Evolutionary conservation across 2,113 vertebrate species (phyloP).

Genomic region (Syngnathus floridae): DNA sequence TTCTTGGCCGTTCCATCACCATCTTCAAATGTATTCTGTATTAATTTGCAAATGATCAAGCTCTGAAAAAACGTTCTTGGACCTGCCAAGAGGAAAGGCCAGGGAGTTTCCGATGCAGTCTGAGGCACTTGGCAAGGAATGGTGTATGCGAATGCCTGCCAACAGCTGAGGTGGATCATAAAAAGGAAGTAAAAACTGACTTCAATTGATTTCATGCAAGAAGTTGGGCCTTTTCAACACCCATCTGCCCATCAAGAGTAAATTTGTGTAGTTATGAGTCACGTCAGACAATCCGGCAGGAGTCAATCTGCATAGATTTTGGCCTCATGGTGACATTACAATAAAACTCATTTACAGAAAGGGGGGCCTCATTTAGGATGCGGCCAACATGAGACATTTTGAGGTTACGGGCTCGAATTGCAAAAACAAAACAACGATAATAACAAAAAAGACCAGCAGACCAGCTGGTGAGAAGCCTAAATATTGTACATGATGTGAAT

Average conservation of each 20-base stretch:
- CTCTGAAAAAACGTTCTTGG: conserved; percentile 15
- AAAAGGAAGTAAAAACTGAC: neutral
- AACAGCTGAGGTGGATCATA: conserved; percentile 36
- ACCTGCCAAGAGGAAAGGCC: conserved; percentile 30
- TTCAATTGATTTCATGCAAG: neutral
- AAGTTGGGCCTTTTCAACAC: neutral
- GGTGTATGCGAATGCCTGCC: conserved; percentile 16
- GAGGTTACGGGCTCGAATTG: no score
- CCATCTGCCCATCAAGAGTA: neutral
- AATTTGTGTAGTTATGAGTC: neutral
- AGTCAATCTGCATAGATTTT: neutral
- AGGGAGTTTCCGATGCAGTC: conserved; percentile 38
- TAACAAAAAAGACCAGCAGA: no score
- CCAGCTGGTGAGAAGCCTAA: no score
- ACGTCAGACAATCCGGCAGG: neutral
- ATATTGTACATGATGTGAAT: no score
- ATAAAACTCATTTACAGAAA: neutral
- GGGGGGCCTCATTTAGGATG: no score
- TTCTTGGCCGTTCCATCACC: neutral
- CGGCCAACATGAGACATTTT: no score
- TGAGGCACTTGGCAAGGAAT: conserved; percentile 30
- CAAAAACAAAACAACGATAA: no score
- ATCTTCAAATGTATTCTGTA: conserved; percentile 1
- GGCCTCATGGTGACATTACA: neutral
- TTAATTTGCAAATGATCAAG: conserved; percentile 25